phyloP scores from a whole-genome alignment of 2,888 invertebrate species.

The Acanthoscelides obtectus region DNA sequence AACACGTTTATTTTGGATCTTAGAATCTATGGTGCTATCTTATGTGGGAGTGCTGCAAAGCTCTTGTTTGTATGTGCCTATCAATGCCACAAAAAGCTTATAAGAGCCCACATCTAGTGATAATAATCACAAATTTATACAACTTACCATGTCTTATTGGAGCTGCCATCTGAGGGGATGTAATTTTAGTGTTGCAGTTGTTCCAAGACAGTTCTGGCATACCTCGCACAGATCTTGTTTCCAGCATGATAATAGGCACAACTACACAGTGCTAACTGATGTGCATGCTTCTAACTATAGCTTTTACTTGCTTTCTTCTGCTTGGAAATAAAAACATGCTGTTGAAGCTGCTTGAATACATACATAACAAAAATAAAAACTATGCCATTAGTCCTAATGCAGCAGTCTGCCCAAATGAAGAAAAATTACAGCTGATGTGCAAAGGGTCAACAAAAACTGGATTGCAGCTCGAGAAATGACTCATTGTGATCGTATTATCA shows the following conservation, averaged over 20 bases:
- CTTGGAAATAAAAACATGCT: not conserved
- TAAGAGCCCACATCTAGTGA: too few species aligned
- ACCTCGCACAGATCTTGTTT: conserved; percentile 70
- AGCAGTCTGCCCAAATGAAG: not conserved
- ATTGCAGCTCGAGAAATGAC: conserved; percentile 1
- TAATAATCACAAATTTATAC: not conserved
- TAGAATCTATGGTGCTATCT: too few species aligned
- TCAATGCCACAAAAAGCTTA: too few species aligned
- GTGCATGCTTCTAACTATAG: conserved; percentile 42
- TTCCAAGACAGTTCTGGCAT: conserved; percentile 63
- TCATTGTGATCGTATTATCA: conserved; percentile 7
- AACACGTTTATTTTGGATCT: too few species aligned
- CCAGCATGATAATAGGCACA: conserved; percentile 60
- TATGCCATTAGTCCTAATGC: not conserved
- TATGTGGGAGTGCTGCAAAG: too few species aligned
- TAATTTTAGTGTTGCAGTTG: conserved; percentile 45
- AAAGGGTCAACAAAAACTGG: not conserved
- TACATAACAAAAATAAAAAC: not conserved
- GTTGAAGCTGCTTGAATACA: not conserved
- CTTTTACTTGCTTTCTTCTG: not conserved
- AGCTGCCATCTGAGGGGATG: conserved; percentile 45
- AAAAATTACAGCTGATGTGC: not conserved
- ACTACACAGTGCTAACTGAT: conserved; percentile 38
- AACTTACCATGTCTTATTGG: conserved; percentile 45
- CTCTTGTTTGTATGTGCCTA: too few species aligned